Conservation (phyloP, 2,797 vertebrate species). For the Bufotes viridis region DNA sequence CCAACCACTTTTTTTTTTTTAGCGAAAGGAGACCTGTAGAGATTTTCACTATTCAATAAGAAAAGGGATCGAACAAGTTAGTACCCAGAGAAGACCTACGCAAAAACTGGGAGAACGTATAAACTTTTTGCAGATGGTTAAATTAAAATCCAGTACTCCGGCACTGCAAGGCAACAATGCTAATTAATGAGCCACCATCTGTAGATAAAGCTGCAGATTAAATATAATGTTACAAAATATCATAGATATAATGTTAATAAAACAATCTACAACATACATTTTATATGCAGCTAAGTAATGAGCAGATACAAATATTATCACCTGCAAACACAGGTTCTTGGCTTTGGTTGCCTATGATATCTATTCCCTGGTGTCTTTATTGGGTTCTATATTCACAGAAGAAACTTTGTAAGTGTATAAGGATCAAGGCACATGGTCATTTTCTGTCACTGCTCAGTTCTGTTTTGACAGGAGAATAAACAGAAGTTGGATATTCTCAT, state of each 20-base stretch:
- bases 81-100: no score
- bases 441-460: not conserved
- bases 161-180: no score
- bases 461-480: conserved; percentile 12
- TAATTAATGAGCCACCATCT: no score
- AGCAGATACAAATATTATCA: not conserved
- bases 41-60: not conserved
- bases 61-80: no score
- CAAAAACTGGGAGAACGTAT: no score
- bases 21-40: not conserved
- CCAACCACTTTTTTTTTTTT: not conserved
- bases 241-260: no score
- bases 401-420: not conserved
- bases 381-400: not conserved
- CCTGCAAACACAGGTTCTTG: not conserved
- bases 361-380: not conserved
- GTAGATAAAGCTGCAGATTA: no score
- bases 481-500: conserved; percentile 21
- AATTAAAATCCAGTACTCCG: no score
- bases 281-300: no score
- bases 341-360: not conserved
- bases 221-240: not conserved
- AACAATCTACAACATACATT: no score
- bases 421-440: not conserved
- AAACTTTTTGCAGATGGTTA: no score